phyloP scores from a whole-genome alignment of 2,113 vertebrate species.

The Sinocyclocheilus anophthalmus region DNA sequence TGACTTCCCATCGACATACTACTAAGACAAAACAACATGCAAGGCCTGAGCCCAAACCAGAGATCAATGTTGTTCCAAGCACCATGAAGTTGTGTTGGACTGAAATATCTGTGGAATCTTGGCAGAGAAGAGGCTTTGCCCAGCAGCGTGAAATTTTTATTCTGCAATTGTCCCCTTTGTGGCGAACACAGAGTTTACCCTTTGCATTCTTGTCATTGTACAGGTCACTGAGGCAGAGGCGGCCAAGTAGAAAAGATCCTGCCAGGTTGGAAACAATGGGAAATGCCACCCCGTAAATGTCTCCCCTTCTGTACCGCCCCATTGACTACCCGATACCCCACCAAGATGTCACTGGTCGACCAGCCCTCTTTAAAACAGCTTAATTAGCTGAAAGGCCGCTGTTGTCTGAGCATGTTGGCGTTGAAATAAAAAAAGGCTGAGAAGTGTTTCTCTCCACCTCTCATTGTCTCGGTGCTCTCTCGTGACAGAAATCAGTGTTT shows the following conservation, averaged over 20 bases:
- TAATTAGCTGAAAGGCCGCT: conserved; percentile 99
- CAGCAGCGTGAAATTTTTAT: conserved; percentile 93
- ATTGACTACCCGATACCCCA: conserved; percentile 89
- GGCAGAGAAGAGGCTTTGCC: conserved; percentile 75
- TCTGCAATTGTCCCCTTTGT: conserved; percentile 88
- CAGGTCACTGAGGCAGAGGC: conserved; percentile 91
- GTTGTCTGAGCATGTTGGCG: conserved; percentile 88
- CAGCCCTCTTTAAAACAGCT: conserved; percentile 97
- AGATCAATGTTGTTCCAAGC: not conserved
- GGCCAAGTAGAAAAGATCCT: conserved; percentile 94
- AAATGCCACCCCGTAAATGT: conserved; percentile 91
- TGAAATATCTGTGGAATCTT: conserved; percentile 72
- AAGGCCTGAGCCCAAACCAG: not conserved
- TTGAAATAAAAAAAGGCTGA: conserved; percentile 77
- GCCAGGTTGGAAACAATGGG: conserved; percentile 84
- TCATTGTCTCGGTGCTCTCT: conserved; percentile 84
- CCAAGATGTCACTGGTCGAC: conserved; percentile 97
- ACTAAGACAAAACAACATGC: not conserved
- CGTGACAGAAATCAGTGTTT: conserved; percentile 88
- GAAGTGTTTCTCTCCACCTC: conserved; percentile 84
- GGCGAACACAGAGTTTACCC: conserved; percentile 82
- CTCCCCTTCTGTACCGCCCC: conserved; percentile 85
- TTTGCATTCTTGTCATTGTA: conserved; percentile 95
- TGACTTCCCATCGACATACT: not conserved
- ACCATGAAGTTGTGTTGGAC: conserved; percentile 16